Conservation (phyloP, 2,797 vertebrate genomes). For the Ceyx erithaca region DNA sequence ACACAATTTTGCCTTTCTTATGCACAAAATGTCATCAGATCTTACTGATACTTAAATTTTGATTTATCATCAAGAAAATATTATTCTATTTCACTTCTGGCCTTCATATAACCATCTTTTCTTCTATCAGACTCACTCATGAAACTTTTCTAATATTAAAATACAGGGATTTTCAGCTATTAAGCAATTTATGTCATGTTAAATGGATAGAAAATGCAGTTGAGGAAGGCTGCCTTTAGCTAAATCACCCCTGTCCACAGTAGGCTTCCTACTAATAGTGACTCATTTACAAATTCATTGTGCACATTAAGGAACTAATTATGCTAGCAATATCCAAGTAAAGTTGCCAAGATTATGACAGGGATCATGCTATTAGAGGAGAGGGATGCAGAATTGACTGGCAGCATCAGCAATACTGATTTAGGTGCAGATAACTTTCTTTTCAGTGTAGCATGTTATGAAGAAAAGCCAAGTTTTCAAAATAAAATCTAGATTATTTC, state of each 20-base stretch:
- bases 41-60: slow-evolving; percentile 12
- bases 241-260: not conserved
- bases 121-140: not conserved
- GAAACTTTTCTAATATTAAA: slow-evolving; percentile 13
- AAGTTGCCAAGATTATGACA: not conserved
- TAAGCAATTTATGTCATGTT: not conserved
- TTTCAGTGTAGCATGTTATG: not conserved
- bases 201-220: slow-evolving; percentile 11
- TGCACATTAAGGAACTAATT: slow-evolving; percentile 27
- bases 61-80: slow-evolving; percentile 6
- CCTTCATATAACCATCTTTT: not conserved
- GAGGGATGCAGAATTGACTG: not conserved
- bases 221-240: not conserved
- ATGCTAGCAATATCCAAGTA: not conserved
- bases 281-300: slow-evolving; percentile 1
- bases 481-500: not conserved
- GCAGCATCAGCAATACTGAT: not conserved
- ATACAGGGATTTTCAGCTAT: not conserved
- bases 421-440: not conserved
- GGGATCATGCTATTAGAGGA: not conserved
- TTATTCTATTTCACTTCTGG: not conserved
- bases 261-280: slow-evolving; percentile 6
- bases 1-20: not conserved
- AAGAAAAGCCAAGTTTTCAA: not conserved
- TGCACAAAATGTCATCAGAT: not conserved